phyloP scores from a whole-genome alignment of 2,888 invertebrate genomes.

The Agriotes lineatus region DNA sequence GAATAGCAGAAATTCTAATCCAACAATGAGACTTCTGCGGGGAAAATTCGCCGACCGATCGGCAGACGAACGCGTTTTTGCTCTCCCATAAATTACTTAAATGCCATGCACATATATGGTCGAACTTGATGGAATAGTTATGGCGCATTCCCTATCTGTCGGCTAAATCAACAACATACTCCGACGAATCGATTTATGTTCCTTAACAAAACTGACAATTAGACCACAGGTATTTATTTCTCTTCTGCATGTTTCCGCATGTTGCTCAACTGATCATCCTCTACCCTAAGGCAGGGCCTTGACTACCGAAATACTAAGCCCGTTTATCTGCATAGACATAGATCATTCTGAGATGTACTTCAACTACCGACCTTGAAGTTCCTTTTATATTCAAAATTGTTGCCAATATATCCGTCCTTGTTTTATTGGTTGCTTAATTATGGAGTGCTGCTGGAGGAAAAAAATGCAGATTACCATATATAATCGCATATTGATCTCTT shows the following conservation, averaged over 20 bases:
- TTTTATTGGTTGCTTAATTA: too few species aligned
- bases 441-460: too few species aligned
- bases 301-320: neutral
- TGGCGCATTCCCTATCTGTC: too few species aligned
- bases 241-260: neutral
- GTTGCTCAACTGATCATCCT: neutral
- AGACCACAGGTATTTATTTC: neutral
- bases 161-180: too few species aligned
- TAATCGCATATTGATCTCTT: neutral
- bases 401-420: neutral
- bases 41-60: neutral
- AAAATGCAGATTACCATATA: too few species aligned
- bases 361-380: neutral
- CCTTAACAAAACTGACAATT: too few species aligned
- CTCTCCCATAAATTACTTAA: neutral
- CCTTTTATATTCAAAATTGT: neutral
- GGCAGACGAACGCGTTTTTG: neutral
- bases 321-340: constrained; percentile 1
- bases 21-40: neutral
- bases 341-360: neutral
- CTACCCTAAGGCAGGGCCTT: constrained; percentile 4
- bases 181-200: too few species aligned
- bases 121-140: neutral
- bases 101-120: constrained; percentile 5
- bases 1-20: neutral